Conservation (phyloP, 1,140 invertebrate genomes). For the Anastrepha ludens region DNA sequence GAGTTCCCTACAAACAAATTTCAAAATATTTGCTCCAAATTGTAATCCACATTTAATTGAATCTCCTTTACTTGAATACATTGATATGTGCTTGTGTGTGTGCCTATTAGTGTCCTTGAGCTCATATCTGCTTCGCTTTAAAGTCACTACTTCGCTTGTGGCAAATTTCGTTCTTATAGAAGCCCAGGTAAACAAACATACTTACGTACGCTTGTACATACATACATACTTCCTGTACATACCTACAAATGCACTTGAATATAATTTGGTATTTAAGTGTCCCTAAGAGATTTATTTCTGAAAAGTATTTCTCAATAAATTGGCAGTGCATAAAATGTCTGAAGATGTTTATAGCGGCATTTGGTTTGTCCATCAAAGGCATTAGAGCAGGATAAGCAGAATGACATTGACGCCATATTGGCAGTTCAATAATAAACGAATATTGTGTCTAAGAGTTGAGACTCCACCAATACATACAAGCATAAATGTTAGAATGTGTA, state of each 20-base stretch:
- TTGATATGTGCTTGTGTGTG: background rate
- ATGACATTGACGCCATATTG: background rate
- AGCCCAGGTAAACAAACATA: no score
- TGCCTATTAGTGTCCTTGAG: no score
- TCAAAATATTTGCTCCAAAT: background rate
- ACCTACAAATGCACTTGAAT: background rate
- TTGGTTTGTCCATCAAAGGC: slow-evolving; percentile 21
- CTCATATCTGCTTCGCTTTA: background rate
- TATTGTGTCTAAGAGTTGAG: no score
- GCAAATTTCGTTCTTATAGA: no score
- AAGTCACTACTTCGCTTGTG: background rate
- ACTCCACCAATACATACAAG: no score
- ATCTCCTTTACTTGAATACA: background rate
- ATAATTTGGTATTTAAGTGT: background rate
- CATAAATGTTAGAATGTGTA: no score
- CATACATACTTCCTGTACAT: background rate
- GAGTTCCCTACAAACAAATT: background rate
- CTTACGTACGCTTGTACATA: background rate
- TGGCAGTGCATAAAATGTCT: no score
- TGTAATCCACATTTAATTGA: slow-evolving; percentile 39
- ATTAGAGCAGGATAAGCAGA: background rate
- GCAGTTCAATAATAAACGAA: background rate
- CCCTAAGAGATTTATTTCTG: background rate
- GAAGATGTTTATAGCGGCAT: background rate
- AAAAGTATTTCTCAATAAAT: background rate